Evolutionary conservation across 2,888 invertebrate species (phyloP).

Genomic region (Nebria salina): DNA sequence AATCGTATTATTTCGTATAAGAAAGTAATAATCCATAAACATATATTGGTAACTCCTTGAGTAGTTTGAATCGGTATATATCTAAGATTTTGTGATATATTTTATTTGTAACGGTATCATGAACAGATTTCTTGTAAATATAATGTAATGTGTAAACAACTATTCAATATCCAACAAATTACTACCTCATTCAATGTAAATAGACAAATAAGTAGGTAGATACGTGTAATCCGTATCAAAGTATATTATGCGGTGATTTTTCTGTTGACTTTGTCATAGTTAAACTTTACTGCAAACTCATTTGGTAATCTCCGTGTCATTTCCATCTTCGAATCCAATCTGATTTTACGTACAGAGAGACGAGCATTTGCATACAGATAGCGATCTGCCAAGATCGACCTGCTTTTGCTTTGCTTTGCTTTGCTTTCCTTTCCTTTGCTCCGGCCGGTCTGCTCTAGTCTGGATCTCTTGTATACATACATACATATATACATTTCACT

Average conservation of each 20-base stretch:
- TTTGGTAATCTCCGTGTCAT: constrained; percentile 44
- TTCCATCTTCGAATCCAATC: constrained; percentile 45
- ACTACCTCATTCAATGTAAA: background rate
- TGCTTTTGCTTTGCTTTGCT: constrained; percentile 27
- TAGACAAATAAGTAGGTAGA: constrained; percentile 11
- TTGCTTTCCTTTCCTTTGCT: background rate
- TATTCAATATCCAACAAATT: no score
- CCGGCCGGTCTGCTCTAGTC: background rate
- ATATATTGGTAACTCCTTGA: no score
- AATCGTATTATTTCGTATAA: no score
- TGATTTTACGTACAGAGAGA: constrained; percentile 44
- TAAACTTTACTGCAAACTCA: constrained; percentile 27
- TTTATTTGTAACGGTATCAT: no score
- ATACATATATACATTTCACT: no score
- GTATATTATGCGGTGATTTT: constrained; percentile 30
- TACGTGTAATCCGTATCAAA: background rate
- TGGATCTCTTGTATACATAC: no score
- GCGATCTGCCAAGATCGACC: constrained; percentile 38
- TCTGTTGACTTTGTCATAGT: constrained; percentile 34
- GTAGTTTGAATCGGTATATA: no score
- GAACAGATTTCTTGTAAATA: no score
- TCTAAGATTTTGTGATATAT: no score
- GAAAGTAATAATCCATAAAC: no score
- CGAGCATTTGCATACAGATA: constrained; percentile 45
- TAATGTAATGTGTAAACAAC: no score